Percentiles rank a stretch among this genome's conserved stretches.
phyloP scores from a whole-genome alignment of 2,113 vertebrate genomes.

The Sylvilagus bachmani region DNA sequence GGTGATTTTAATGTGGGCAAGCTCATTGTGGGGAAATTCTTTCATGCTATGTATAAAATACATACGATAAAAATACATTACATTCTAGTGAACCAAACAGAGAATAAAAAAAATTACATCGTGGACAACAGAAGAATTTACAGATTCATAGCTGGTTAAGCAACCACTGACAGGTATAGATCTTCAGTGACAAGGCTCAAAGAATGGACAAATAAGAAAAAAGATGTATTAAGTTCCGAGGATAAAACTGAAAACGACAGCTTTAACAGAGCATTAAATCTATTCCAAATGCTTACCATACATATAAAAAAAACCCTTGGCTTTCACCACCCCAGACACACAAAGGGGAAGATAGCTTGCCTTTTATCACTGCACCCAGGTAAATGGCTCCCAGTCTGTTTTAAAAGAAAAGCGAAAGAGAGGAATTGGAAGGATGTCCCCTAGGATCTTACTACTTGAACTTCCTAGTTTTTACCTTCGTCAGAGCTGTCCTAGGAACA shows the following conservation, averaged over 20 bases:
- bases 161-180: neutral
- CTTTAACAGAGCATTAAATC: neutral
- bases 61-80: neutral
- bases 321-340: neutral
- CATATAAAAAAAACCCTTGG: neutral
- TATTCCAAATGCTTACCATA: neutral
- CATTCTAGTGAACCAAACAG: neutral
- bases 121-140: neutral
- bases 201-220: neutral
- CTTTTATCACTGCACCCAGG: neutral
- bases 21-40: slow-evolving; percentile 24
- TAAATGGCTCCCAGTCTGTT: neutral
- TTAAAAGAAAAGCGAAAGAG: neutral
- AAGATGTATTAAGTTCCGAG: slow-evolving; percentile 1
- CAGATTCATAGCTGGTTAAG: neutral
- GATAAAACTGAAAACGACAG: slow-evolving; percentile 6
- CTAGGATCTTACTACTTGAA: neutral
- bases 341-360: neutral
- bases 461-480: neutral
- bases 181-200: neutral
- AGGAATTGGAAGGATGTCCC: neutral
- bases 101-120: neutral
- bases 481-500: neutral
- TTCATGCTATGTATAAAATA: slow-evolving; percentile 23
- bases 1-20: neutral